A percentile compares a stretch with the other conserved stretches of the same genome.
Conservation (phyloP, 2,113 vertebrate genomes). For the Eretmochelys imbricata region DNA sequence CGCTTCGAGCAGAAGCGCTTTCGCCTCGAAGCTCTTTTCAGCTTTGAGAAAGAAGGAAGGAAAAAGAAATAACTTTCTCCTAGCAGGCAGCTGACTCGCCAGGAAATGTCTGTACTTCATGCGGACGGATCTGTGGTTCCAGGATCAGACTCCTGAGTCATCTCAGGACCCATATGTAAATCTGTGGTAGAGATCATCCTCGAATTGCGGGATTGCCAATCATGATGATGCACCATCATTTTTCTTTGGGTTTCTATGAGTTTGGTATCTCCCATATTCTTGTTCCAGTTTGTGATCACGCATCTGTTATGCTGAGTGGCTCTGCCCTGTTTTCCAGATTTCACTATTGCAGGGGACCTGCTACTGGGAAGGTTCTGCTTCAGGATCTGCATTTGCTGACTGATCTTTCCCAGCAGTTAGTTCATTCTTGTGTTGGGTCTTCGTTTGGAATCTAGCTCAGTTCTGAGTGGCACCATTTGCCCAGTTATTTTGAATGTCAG, state of each 20-base stretch:
- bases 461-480: not conserved
- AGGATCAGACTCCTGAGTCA: too few species aligned
- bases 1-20: too few species aligned
- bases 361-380: rapidly evolving
- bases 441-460: not conserved
- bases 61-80: too few species aligned
- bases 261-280: not conserved
- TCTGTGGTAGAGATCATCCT: too few species aligned
- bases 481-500: not conserved
- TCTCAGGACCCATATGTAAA: too few species aligned
- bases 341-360: not conserved
- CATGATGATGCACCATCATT: not conserved
- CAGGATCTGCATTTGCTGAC: rapidly evolving
- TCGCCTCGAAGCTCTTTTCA: too few species aligned
- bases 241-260: rapidly evolving
- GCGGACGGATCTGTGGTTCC: too few species aligned
- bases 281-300: rapidly evolving
- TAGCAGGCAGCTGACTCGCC: too few species aligned
- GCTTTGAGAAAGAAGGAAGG: too few species aligned
- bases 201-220: too few species aligned
- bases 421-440: not conserved
- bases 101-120: too few species aligned
- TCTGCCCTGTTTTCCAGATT: not conserved
- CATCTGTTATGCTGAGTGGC: rapidly evolving
- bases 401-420: not conserved